Base-by-base conservation (phyloP, 2,113 vertebrate species). In the Paedocypris sp. region DNA sequence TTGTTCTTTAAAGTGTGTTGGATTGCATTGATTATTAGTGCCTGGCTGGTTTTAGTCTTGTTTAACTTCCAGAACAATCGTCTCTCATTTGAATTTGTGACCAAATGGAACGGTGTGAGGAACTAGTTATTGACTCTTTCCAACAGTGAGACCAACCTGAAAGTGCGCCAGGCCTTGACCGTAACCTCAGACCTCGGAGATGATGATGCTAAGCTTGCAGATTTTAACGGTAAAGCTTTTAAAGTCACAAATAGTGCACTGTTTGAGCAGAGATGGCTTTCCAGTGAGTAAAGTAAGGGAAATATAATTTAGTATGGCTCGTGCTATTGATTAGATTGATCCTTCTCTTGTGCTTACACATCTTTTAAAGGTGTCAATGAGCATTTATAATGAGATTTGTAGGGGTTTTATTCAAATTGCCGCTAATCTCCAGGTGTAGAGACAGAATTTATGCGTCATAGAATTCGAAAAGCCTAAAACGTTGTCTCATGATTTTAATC, bases 101-200 rank as follows among this genome's bases (percentile, higher is more conserved):
- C 22, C 3, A 8, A 22, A 23, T n/a, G 20, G 41, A 15, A 43
- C n/a, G n/a, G n/a, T n/a, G 13, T n/a, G 20, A 25, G 43, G 33
- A 5, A 9, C 12, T 15, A 20, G 28, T 13, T 46, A 35, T 56
- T 8, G 2, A 48, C 35, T 62, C 45, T 52, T 72, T 74, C 73
- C 68, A 57, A 71, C 71, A 88, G 85, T 47, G 87, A 88, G 62
- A 87, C 85, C 0, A 87, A 88, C 68, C 72, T 89, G 46, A 88
- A 89, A 56, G 87, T 85, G 15, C 84, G 82, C 8, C 85, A 87
- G 3, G 85, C 85, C 0, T 69, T 86, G 54, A 74, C 82, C 19
- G 75, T 84, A 48, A 87, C 87, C 46, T 84, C 85, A 39, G 83
- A 80, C 65, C 82, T 88, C 64, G 85, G 80, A 70, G 70, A 72